A percentile compares a stretch with the other conserved stretches of the same genome.
phyloP scores from a whole-genome alignment of 2,797 vertebrate species.

The Apogon hyalosoma region DNA sequence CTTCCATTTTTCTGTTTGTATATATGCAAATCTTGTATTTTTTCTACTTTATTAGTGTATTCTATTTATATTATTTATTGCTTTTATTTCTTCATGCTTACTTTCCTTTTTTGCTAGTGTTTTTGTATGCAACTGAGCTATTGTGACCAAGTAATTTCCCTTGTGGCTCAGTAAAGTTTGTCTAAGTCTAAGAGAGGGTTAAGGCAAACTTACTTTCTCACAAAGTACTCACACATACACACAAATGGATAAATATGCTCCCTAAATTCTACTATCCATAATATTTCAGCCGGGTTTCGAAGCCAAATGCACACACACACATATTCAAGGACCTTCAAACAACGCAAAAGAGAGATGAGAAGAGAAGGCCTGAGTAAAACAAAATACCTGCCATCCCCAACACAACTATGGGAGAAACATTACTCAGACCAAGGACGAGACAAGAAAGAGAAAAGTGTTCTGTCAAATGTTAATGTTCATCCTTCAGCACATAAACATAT shows the following conservation, averaged over 20 bases:
- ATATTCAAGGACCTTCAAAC: conserved; percentile 5
- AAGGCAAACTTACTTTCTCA: conserved; percentile 8
- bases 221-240: not conserved
- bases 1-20: too few relatives aligned
- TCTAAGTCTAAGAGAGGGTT: too few relatives aligned
- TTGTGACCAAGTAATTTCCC: too few relatives aligned
- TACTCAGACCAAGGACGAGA: conserved; percentile 9
- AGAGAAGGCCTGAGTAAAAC: conserved; percentile 4
- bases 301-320: not conserved
- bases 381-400: conserved; percentile 25
- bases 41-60: too few relatives aligned
- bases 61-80: too few relatives aligned
- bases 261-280: not conserved
- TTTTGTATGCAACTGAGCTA: too few relatives aligned
- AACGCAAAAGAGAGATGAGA: not conserved
- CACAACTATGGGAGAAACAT: conserved; percentile 1
- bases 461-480: not conserved
- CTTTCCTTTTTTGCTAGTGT: too few relatives aligned
- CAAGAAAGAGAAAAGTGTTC: conserved; percentile 1
- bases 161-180: too few relatives aligned
- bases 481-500: not conserved
- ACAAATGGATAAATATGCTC: not conserved
- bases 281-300: not conserved
- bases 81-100: too few relatives aligned
- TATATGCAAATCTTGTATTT: too few relatives aligned